A percentile compares a stretch with the other conserved stretches of the same genome.
Conservation (phyloP, 2,113 vertebrate genomes). For the Hippopotamus amphibius region DNA sequence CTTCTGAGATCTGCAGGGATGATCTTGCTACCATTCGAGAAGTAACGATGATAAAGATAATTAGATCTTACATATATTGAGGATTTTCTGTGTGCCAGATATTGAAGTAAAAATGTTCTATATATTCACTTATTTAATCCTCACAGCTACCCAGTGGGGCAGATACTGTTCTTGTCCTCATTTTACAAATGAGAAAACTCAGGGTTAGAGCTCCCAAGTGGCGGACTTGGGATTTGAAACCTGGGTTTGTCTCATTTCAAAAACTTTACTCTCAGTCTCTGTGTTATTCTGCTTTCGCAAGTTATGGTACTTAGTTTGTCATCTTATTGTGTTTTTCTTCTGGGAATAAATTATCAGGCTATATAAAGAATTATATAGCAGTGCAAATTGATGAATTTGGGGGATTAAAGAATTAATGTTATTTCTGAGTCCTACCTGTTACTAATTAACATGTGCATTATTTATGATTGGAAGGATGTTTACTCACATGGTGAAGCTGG, state of each 20-base stretch:
- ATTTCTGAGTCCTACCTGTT: neutral
- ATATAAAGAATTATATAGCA: neutral
- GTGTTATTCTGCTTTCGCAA: neutral
- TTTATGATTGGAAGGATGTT: neutral
- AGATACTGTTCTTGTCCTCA: neutral
- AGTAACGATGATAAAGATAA: constrained; percentile 13
- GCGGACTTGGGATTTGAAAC: neutral
- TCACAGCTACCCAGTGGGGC: neutral
- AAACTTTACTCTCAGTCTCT: neutral
- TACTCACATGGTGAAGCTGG: neutral
- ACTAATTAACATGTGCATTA: neutral
- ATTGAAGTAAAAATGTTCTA: neutral
- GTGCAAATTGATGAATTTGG: neutral
- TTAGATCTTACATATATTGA: neutral
- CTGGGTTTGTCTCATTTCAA: neutral
- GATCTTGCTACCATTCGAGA: constrained; percentile 33
- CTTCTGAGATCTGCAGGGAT: constrained; percentile 15
- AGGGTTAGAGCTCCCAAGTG: constrained; percentile 10
- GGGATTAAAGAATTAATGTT: constrained; percentile 46
- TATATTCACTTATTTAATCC: constrained; percentile 45
- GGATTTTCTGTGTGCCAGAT: neutral
- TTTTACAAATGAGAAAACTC: constrained; percentile 54
- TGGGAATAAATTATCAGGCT: constrained; percentile 13
- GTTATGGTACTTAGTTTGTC: neutral
- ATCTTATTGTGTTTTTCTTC: constrained; percentile 11